phyloP scores from a whole-genome alignment of 2,888 invertebrate species.

The Conus canariensis region DNA sequence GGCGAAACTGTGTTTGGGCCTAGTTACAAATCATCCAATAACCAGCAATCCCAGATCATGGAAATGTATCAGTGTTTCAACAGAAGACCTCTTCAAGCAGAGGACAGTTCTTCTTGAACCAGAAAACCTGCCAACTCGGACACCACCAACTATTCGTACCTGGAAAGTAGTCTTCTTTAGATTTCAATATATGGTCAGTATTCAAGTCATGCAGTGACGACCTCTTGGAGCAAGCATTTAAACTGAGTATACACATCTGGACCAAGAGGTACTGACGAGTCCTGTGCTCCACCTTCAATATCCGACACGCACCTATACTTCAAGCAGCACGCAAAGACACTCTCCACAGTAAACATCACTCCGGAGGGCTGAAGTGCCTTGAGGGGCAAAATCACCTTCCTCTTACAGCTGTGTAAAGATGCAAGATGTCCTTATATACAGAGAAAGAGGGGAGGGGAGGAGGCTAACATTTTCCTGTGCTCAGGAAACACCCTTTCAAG shows the following conservation, averaged over 20 bases:
- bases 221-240: not conserved
- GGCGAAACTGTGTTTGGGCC: not conserved
- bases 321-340: not conserved
- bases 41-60: not conserved
- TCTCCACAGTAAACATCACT: not conserved
- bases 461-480: no score
- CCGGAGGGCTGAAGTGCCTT: no score
- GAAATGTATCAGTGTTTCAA: slow-evolving; percentile 13
- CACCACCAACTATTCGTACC: not conserved
- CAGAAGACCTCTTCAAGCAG: not conserved
- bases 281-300: not conserved
- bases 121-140: not conserved
- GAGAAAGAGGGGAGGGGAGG: no score
- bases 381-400: no score
- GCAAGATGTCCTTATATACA: no score
- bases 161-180: not conserved
- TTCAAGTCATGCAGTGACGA: not conserved
- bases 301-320: not conserved
- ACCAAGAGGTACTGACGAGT: not conserved
- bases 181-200: not conserved
- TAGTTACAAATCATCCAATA: not conserved
- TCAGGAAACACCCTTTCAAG: no score
- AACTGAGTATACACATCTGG: not conserved
- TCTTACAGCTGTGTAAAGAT: no score
- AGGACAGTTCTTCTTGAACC: not conserved